phyloP scores from a whole-genome alignment of 1,140 invertebrate genomes.

The Brachionus sp. region DNA sequence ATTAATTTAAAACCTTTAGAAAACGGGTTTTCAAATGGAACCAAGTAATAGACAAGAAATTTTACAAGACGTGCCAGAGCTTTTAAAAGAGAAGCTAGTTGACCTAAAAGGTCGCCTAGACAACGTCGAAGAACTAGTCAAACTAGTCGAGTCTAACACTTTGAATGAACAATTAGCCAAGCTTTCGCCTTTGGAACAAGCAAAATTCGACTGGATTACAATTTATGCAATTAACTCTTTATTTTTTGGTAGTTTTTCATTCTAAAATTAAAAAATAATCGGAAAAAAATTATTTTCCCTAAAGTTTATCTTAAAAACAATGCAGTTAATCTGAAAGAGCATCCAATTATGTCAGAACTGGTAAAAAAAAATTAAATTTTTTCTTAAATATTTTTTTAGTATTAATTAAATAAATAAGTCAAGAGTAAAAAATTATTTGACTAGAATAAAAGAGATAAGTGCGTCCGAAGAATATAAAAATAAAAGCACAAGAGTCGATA shows the following conservation, averaged over 20 bases:
- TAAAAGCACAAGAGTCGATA: background rate
- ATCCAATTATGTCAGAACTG: slow-evolving; percentile 35
- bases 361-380: background rate
- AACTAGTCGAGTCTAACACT: background rate
- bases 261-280: background rate
- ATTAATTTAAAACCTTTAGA: background rate
- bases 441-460: slow-evolving; percentile 34
- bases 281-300: background rate
- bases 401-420: background rate
- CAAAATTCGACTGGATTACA: slow-evolving; percentile 37
- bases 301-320: slow-evolving; percentile 43
- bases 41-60: background rate
- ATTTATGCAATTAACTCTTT: slow-evolving; percentile 34
- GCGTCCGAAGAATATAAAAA: slow-evolving; percentile 23
- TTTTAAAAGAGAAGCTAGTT: slow-evolving; percentile 7
- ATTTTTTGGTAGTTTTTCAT: slow-evolving; percentile 1
- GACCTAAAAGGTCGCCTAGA: background rate
- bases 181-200: slow-evolving; percentile 16
- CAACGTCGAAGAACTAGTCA: slow-evolving; percentile 2
- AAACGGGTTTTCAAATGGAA: background rate
- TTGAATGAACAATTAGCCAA: background rate
- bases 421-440: slow-evolving; percentile 20
- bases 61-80: background rate
- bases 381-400: background rate
- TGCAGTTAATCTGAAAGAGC: slow-evolving; percentile 26